Evolutionary conservation across 2,888 invertebrate genomes (phyloP).

Genomic region (Mesodorylaimus sp.): DNA sequence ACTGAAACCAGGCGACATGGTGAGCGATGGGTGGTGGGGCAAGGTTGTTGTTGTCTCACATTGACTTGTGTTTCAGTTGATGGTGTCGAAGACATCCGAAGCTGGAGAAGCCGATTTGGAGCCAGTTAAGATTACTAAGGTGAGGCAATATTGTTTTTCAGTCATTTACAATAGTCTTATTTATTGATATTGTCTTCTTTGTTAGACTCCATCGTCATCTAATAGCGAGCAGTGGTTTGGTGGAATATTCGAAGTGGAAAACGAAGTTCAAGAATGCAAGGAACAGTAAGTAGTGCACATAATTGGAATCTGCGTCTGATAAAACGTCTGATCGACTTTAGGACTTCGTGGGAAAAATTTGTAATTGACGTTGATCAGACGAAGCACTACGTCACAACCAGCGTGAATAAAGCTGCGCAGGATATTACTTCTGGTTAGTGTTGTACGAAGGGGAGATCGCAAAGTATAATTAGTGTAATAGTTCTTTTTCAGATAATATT

Average conservation of each 20-base stretch:
- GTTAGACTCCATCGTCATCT: constrained; percentile 2
- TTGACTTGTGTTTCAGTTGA: constrained; percentile 12
- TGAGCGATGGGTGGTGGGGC: neutral
- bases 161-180: neutral
- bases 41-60: too few species aligned
- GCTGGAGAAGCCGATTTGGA: constrained; percentile 12
- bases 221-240: constrained; percentile 15
- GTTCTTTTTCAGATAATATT: constrained; percentile 2
- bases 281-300: constrained; percentile 9
- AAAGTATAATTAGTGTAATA: neutral
- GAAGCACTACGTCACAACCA: neutral
- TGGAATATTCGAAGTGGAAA: constrained; percentile 15
- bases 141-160: neutral
- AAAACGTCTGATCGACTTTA: too few species aligned
- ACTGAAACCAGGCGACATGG: constrained; percentile 10
- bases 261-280: constrained; percentile 5
- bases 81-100: constrained; percentile 15
- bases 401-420: neutral
- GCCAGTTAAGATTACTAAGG: neutral
- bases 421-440: constrained; percentile 3
- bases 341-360: constrained; percentile 10
- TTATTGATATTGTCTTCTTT: neutral
- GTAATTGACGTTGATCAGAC: constrained; percentile 10
- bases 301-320: too few species aligned
- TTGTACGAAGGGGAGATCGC: neutral